These are phyloP conservation scores for Machaerirhynchus nigripectus DNA, from an alignment of 2,113 vertebrate genomes.

Conservation along the genomic window DNA sequence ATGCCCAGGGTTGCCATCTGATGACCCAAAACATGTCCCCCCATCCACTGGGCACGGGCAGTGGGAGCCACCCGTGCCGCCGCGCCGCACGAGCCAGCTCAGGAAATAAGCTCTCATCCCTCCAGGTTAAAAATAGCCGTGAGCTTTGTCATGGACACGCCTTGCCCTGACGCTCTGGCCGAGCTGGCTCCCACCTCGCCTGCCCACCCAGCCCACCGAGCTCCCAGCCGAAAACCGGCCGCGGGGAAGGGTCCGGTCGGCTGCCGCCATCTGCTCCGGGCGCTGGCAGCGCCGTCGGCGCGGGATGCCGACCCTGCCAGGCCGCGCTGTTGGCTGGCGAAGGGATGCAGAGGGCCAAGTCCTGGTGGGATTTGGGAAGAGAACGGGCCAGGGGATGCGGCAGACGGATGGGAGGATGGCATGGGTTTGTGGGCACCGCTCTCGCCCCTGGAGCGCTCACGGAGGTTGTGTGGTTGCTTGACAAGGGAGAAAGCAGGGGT, in stretches of 20 bases:
- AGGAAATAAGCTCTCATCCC: conserved; percentile 41
- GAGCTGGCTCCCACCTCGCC: background rate
- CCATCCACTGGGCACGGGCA: fast-evolving
- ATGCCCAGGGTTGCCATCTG: background rate
- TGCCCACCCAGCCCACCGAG: background rate
- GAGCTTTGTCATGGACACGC: background rate
- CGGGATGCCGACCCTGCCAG: background rate
- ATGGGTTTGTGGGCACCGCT: background rate
- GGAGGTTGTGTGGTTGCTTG: background rate
- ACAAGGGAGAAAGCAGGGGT: background rate
- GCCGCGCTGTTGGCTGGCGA: fast-evolving
- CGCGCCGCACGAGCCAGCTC: background rate
- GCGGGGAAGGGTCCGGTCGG: background rate
- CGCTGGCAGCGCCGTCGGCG: background rate
- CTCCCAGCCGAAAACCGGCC: fast-evolving
- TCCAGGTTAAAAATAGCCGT: conserved; percentile 11
- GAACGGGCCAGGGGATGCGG: background rate
- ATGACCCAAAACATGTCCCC: fast-evolving
- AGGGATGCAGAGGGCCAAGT: background rate
- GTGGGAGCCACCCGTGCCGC: background rate
- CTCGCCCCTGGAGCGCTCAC: fast-evolving
- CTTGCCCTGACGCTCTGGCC: background rate
- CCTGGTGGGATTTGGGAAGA: conserved; percentile 2
- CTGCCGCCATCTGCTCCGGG: background rate
- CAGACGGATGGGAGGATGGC: background rate